phyloP scores from a whole-genome alignment of 2,113 vertebrate species.

The Anhinga anhinga region DNA sequence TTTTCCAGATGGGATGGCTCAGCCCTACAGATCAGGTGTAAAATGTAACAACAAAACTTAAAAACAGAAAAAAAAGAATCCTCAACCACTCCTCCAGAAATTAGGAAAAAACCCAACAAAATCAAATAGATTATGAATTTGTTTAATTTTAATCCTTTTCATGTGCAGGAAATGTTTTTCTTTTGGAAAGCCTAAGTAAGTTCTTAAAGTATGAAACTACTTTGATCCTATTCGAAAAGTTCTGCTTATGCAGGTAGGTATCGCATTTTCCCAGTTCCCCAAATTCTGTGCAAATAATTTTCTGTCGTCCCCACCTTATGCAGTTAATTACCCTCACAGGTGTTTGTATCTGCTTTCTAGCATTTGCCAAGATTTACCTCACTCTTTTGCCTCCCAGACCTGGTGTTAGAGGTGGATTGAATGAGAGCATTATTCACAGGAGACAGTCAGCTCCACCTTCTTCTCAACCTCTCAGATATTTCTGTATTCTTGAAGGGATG shows the following conservation, averaged over 20 bases:
- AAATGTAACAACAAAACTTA: not conserved
- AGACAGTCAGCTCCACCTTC: not conserved
- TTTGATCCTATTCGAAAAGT: not conserved
- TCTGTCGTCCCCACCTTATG: not conserved
- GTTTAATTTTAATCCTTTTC: not conserved
- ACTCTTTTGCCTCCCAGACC: not conserved
- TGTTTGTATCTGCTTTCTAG: not conserved
- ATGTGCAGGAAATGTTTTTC: not conserved
- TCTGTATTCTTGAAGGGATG: not conserved
- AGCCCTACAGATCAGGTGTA: not conserved
- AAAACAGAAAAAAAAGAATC: not conserved
- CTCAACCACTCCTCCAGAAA: not conserved
- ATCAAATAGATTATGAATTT: not conserved
- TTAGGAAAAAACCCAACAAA: not conserved
- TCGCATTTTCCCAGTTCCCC: not conserved
- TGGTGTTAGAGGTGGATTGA: not conserved
- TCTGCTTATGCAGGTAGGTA: not conserved
- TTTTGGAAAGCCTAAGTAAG: not conserved
- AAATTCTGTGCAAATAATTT: not conserved
- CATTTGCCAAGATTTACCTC: not conserved
- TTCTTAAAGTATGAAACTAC: not conserved
- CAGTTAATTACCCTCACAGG: not conserved
- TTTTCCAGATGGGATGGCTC: slow-evolving; percentile 13
- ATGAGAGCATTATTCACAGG: not conserved
- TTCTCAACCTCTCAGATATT: not conserved